Percentiles rank a stretch among this genome's conserved stretches.
Evolutionary conservation across 1,140 invertebrate genomes (phyloP).

Genomic region (Parasteatoda tepidariorum): DNA sequence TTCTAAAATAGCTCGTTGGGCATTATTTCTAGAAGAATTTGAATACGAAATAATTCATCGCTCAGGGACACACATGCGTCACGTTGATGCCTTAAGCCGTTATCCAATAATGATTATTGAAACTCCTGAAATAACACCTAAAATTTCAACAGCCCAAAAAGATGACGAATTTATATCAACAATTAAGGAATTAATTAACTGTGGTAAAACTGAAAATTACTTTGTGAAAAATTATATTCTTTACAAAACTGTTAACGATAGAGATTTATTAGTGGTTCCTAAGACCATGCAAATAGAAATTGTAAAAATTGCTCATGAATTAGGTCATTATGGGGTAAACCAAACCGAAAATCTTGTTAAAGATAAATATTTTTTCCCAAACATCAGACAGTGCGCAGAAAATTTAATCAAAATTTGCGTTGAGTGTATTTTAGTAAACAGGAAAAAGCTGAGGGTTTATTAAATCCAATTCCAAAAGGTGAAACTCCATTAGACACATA

Average conservation of each 20-base stretch:
- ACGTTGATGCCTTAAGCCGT: no score
- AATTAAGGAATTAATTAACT: not conserved
- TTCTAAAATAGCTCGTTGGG: conserved; percentile 16
- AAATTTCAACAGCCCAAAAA: not conserved
- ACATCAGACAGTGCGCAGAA: no score
- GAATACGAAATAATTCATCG: conserved; percentile 6
- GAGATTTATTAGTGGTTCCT: no score
- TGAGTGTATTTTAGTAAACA: not conserved
- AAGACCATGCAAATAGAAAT: not conserved
- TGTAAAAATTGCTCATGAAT: not conserved
- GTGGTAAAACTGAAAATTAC: not conserved
- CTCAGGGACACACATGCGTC: no score
- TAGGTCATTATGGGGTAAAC: not conserved
- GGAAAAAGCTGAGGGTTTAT: not conserved
- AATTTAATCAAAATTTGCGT: not conserved
- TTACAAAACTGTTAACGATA: no score
- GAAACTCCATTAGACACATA: not conserved
- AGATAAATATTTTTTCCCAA: no score
- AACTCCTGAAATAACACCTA: not conserved
- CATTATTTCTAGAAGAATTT: not conserved
- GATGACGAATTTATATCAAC: not conserved
- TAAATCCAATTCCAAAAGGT: no score
- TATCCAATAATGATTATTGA: not conserved
- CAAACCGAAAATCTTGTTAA: not conserved
- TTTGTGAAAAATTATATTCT: no score